Percentiles rank a stretch among this genome's conserved stretches.
phyloP scores from a whole-genome alignment of 1,140 invertebrate genomes.

The Drosophila triauraria region DNA sequence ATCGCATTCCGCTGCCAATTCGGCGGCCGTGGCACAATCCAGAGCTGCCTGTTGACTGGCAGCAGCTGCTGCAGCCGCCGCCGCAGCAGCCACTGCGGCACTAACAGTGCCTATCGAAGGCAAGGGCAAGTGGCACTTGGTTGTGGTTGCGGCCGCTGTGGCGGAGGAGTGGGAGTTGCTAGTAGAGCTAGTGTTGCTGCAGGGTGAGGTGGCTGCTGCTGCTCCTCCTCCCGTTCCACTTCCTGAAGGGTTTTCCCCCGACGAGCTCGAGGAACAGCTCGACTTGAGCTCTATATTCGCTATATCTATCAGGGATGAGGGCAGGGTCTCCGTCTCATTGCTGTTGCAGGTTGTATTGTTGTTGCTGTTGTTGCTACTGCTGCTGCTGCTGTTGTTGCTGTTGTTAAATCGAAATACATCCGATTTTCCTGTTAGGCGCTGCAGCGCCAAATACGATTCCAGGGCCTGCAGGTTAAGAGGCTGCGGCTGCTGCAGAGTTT shows the following conservation, averaged over 20 bases:
- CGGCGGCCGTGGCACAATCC: conserved; percentile 71
- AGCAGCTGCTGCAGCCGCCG: conserved; percentile 60
- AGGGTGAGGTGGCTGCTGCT: conserved; percentile 28
- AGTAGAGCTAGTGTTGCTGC: conserved; percentile 19
- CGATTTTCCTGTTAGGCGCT: conserved; percentile 87
- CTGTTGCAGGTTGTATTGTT: conserved; percentile 30
- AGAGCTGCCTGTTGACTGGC: conserved; percentile 70
- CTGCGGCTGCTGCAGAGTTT: conserved; percentile 91
- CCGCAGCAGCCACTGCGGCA: conserved; percentile 67
- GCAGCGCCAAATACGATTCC: conserved; percentile 92
- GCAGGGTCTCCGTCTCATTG: conserved; percentile 53
- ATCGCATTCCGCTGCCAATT: conserved; percentile 72
- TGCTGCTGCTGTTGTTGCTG: conserved; percentile 52
- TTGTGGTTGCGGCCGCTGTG: conserved; percentile 27
- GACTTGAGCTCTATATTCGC: conserved; percentile 85
- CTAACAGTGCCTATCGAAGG: conserved; percentile 77
- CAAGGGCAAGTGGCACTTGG: conserved; percentile 62
- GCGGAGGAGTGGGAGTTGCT: conserved; percentile 21
- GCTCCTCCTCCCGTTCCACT: conserved; percentile 3
- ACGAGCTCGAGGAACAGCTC: conserved; percentile 85
- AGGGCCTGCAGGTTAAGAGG: conserved; percentile 92
- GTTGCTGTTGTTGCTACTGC: conserved; percentile 27
- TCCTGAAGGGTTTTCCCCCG: conserved; percentile 57
- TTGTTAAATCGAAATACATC: conserved; percentile 74
- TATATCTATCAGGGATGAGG: conserved; percentile 62